These are phyloP conservation scores for Thripadectes ignobilis DNA, from an alignment of 2,797 vertebrate genomes.

Conservation along the genomic window DNA sequence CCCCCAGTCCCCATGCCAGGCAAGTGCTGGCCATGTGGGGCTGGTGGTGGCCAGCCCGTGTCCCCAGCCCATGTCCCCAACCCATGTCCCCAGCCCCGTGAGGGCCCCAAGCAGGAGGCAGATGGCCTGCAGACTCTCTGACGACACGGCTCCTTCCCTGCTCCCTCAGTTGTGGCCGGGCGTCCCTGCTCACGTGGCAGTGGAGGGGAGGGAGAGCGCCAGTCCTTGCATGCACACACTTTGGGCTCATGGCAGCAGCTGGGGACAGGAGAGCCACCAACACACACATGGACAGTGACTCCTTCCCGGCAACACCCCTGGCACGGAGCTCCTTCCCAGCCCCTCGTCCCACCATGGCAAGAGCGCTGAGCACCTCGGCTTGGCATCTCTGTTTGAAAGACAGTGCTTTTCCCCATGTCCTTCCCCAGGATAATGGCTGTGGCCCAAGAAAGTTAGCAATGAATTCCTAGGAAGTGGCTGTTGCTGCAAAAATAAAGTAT, in stretches of 20 bases:
- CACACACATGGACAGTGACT: fast-evolving
- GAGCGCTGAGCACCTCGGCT: neutral
- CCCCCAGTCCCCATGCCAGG: fast-evolving
- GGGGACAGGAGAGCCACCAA: neutral
- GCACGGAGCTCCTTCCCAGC: neutral
- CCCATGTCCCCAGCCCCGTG: neutral
- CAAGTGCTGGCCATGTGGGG: neutral
- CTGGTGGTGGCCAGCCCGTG: fast-evolving
- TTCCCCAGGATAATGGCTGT: neutral
- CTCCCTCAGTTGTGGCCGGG: fast-evolving
- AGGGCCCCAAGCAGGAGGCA: neutral
- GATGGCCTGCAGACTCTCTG: neutral
- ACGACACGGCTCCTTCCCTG: fast-evolving
- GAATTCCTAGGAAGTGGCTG: slow-evolving; percentile 71
- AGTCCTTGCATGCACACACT: fast-evolving
- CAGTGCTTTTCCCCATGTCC: neutral
- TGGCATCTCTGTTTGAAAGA: neutral
- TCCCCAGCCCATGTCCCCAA: neutral
- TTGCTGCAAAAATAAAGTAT: slow-evolving; percentile 75
- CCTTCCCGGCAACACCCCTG: fast-evolving
- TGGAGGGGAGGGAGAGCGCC: fast-evolving
- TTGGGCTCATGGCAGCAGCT: neutral
- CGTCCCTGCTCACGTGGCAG: neutral
- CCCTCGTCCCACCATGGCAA: fast-evolving
- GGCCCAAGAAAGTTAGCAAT: slow-evolving; percentile 68